A percentile compares a stretch with the other conserved stretches of the same genome.
phyloP scores from a whole-genome alignment of 2,888 invertebrate genomes.

The Brenthis hecate region DNA sequence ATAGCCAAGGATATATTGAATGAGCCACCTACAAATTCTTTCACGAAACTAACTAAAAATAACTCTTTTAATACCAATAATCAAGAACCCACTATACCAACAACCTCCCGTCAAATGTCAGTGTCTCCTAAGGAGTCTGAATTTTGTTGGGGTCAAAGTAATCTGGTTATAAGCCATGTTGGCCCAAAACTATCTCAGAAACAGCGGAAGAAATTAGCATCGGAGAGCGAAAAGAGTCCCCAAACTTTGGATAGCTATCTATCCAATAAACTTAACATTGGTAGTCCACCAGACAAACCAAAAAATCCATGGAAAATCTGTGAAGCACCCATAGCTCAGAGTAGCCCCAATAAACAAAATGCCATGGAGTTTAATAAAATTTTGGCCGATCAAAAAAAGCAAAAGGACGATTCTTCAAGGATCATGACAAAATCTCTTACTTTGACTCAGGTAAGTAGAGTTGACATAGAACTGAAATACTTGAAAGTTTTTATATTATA shows the following conservation, averaged over 20 bases:
- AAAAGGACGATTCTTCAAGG: conserved; percentile 86
- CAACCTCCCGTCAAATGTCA: conserved; percentile 56
- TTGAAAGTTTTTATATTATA: too few species aligned
- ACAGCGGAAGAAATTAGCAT: conserved; percentile 83
- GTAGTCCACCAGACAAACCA: conserved; percentile 68
- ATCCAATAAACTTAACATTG: conserved; percentile 53
- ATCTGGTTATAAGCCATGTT: conserved; percentile 66
- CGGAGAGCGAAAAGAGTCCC: conserved; percentile 57
- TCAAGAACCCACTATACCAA: conserved; percentile 44
- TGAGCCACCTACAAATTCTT: conserved; percentile 62
- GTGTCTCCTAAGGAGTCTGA: conserved; percentile 64
- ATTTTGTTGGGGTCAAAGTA: conserved; percentile 59
- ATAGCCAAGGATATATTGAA: conserved; percentile 68
- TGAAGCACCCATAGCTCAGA: conserved; percentile 58
- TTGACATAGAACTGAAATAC: not conserved
- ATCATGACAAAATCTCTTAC: conserved; percentile 87
- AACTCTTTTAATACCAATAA: conserved; percentile 55
- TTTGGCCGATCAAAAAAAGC: conserved; percentile 87
- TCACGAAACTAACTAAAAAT: conserved; percentile 66
- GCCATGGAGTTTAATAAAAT: conserved; percentile 79
- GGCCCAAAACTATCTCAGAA: conserved; percentile 85
- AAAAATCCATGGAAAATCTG: conserved; percentile 77
- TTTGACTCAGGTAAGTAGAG: conserved; percentile 86
- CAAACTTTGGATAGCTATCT: conserved; percentile 61
- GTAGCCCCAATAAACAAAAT: conserved; percentile 66